Percentiles rank a stretch among this genome's conserved stretches.
phyloP scores from a whole-genome alignment of 92 coral and sea anemone species.

The Paragorgia papillata region DNA sequence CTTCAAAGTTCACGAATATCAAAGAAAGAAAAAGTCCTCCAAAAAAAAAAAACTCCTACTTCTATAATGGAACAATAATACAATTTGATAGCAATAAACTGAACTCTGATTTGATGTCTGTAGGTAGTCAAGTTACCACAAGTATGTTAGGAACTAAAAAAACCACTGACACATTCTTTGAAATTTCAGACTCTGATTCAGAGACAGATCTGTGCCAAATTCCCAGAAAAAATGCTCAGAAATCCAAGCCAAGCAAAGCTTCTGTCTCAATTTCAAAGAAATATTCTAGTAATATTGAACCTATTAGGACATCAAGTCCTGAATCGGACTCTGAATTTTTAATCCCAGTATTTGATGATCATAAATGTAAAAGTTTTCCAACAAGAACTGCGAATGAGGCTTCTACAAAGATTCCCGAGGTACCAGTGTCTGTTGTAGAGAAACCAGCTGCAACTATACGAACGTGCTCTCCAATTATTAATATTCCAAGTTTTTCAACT shows the following conservation, averaged over 20 bases:
- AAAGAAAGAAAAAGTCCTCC: neutral
- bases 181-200: constrained; percentile 11
- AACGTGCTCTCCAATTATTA: no score
- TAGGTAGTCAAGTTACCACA: neutral
- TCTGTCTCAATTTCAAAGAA: neutral
- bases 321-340: constrained; percentile 34
- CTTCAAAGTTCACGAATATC: constrained; percentile 16
- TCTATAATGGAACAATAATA: neutral
- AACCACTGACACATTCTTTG: neutral
- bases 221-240: neutral
- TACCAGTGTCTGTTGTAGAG: neutral
- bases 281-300: neutral
- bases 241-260: neutral
- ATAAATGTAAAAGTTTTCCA: neutral
- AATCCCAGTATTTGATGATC: constrained; percentile 27
- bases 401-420: no score
- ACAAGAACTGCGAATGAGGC: neutral
- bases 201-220: neutral
- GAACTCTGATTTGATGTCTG: neutral
- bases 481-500: no score
- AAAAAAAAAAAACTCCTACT: neutral
- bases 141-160: neutral
- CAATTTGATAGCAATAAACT: neutral
- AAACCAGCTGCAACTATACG: no score
- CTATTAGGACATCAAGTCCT: constrained; percentile 1